Conservation (phyloP, 2,113 vertebrate species). For the Jacana jacana region DNA sequence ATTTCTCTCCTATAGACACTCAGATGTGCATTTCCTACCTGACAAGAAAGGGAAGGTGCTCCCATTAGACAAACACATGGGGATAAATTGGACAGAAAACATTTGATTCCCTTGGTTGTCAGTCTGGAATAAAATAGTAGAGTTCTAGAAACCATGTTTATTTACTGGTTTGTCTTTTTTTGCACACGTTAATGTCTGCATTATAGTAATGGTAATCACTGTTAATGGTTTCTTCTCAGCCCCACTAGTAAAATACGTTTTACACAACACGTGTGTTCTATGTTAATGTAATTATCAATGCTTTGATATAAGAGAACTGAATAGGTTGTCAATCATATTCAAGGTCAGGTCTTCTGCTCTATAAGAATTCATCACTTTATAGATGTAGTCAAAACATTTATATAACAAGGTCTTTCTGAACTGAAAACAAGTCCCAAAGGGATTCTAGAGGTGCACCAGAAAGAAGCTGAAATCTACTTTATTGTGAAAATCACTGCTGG, state of each 20-base stretch:
- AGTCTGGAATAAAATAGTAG: background rate
- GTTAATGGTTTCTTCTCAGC: background rate
- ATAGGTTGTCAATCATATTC: background rate
- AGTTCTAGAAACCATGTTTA: background rate
- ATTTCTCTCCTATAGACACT: background rate
- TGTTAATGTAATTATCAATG: background rate
- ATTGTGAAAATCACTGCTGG: background rate
- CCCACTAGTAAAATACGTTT: background rate
- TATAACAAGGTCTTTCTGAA: background rate
- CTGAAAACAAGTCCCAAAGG: background rate
- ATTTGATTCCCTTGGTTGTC: background rate
- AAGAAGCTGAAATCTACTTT: background rate
- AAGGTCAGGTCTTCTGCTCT: background rate
- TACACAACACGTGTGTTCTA: accelerated
- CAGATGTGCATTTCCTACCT: background rate
- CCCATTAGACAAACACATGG: background rate
- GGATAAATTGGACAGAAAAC: background rate
- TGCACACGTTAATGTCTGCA: background rate
- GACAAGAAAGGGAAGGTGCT: background rate
- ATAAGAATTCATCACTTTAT: background rate
- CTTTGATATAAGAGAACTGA: background rate
- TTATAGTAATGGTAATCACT: background rate
- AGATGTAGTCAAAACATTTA: conserved; percentile 28
- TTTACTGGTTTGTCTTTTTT: background rate
- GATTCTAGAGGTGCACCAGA: background rate